Conservation (phyloP, 2,113 vertebrate species). For the Pungitius pungitius region DNA sequence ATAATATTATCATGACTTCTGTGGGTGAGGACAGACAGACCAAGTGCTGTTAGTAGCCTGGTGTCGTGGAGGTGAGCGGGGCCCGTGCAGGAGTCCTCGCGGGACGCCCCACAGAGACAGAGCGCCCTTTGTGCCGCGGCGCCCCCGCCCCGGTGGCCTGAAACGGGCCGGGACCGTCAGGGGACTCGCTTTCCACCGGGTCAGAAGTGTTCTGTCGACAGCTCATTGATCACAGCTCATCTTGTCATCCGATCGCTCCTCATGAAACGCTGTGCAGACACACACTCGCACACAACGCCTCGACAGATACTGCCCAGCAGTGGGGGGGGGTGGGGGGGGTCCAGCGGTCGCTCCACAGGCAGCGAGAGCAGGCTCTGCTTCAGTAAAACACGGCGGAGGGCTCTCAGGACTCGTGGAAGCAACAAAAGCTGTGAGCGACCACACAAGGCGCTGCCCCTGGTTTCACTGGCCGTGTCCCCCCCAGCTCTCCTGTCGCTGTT, state of each 20-base stretch:
- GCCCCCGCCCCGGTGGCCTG: slow-evolving; percentile 76
- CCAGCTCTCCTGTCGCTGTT: slow-evolving; percentile 74
- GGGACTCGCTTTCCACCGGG: slow-evolving; percentile 80
- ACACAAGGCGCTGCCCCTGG: slow-evolving; percentile 77
- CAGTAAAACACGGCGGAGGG: slow-evolving; percentile 73
- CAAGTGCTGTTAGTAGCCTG: slow-evolving; percentile 68
- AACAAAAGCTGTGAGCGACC: slow-evolving; percentile 81
- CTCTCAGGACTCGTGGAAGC: slow-evolving; percentile 76
- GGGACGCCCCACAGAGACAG: slow-evolving; percentile 78
- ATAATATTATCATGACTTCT: slow-evolving; percentile 57
- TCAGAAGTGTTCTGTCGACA: slow-evolving; percentile 87
- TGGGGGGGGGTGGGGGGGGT: slow-evolving; percentile 56
- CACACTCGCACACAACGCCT: slow-evolving; percentile 49
- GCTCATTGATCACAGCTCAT: slow-evolving; percentile 86
- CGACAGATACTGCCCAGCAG: slow-evolving; percentile 59
- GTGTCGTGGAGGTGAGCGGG: slow-evolving; percentile 72
- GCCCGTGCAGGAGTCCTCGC: slow-evolving; percentile 61
- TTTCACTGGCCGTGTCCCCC: slow-evolving; percentile 78
- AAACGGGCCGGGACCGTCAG: slow-evolving; percentile 69
- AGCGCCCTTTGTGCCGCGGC: slow-evolving; percentile 75
- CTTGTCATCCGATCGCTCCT: slow-evolving; percentile 77
- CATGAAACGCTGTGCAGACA: slow-evolving; percentile 57
- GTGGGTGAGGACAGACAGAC: slow-evolving; percentile 67
- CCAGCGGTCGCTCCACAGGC: slow-evolving; percentile 63
- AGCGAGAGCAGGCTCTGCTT: slow-evolving; percentile 45